Percentiles rank a stretch among this genome's conserved stretches.
Evolutionary conservation across 2,113 vertebrate genomes (phyloP).

Genomic region (Arizona elegans): DNA sequence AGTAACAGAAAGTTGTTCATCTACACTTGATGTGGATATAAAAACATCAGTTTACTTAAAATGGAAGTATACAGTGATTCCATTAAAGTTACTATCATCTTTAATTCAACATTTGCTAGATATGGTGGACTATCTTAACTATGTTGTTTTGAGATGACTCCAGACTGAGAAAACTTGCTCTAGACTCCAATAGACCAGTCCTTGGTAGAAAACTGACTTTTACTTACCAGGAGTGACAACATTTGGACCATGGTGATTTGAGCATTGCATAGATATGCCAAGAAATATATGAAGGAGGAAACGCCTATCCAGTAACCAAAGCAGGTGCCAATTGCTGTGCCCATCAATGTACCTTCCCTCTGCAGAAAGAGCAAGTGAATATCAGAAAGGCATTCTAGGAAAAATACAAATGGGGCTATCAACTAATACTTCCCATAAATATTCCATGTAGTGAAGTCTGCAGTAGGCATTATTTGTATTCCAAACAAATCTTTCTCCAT

Average conservation of each 20-base stretch:
- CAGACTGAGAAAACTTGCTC: not conserved
- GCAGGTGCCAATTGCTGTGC: slow-evolving; percentile 96
- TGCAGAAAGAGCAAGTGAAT: slow-evolving; percentile 60
- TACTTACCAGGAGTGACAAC: slow-evolving; percentile 87
- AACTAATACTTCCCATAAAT: not conserved
- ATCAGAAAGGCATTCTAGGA: not conserved
- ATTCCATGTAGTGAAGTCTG: not conserved
- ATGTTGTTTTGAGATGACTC: not conserved
- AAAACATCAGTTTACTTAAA: not conserved
- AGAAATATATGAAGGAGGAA: slow-evolving; percentile 94
- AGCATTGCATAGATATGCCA: slow-evolving; percentile 93
- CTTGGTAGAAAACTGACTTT: not conserved
- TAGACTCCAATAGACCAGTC: not conserved
- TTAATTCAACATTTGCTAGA: not conserved
- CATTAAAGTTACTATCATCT: not conserved
- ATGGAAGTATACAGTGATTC: not conserved
- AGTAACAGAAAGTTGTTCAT: not conserved
- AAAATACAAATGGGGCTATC: not conserved
- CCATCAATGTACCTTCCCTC: slow-evolving; percentile 98
- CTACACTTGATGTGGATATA: not conserved
- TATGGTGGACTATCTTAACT: not conserved
- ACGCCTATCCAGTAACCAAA: slow-evolving; percentile 97
- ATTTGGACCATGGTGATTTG: slow-evolving; percentile 98
- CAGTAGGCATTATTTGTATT: not conserved
- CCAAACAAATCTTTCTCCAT: not conserved